Base-by-base conservation (phyloP, 2,888 invertebrate genomes). In the Chromoteleia sp. region DNA sequence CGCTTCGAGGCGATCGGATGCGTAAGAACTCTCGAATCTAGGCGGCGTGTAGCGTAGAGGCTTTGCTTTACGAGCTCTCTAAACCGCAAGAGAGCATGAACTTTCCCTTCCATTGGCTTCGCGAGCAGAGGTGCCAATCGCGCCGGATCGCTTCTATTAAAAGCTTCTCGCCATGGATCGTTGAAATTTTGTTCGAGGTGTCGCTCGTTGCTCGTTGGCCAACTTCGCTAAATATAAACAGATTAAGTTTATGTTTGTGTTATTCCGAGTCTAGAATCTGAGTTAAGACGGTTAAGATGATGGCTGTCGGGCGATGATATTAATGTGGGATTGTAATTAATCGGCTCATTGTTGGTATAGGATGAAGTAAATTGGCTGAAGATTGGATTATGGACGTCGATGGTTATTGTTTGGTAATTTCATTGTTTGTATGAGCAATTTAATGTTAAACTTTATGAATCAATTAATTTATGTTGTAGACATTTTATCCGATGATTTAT, bases 11-110 rank as follows among this genome's bases (percentile, higher is more conserved):
- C 54, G 30, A 56, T 14, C 14, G 8, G 45, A 36, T 19, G 39
- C 29, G 12, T 41, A 68, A 76, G 52, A 68, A 78, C 70, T 61
- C 45, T 74, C 39, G 45, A 68, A 45, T 50, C 59, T 48, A 61
- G 7, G 36, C 58, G 21, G 54, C 58, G 67, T 67, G 59, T 61
- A 36, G 65, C 48, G 65, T 48, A 58, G 54, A 65, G 52, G 54
- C 73, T 73, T 73, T 71, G 71, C 67, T 74, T 82, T 48, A 61
- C 61, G 73, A 67, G 71, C 74, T 70, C 59, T 70, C 74, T 74
- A 79, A 79, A 78, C 74, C 74, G 56, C 78, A 74, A 67, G 59
- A 63, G 58, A 68, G 71, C 73, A 75, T 14, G 75, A 73, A 76
- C 67, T 82, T 75, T 82, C 76, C 73, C 63, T 58, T 65, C 30